Percentiles rank a stretch among this genome's conserved stretches.
Conservation (phyloP, 35 echinoderm and acorn worm genomes). For the Apostichopus californicus region DNA sequence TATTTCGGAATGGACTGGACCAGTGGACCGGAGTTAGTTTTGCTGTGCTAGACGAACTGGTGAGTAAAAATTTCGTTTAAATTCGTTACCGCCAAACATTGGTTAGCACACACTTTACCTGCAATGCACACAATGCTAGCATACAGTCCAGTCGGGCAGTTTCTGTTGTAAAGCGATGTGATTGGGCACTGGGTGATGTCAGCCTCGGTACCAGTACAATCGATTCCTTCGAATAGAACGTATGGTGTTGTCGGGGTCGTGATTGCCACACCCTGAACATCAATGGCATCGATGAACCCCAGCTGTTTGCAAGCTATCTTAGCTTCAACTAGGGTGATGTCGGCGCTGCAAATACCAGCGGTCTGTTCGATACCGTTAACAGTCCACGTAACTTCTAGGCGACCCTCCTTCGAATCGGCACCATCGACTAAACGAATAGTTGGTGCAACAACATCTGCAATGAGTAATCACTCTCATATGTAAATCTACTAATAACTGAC, state of each 20-base stretch:
- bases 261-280: background rate
- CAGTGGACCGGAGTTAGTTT: too few species aligned
- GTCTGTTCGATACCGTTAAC: constrained; percentile 14
- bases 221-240: background rate
- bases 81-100: too few species aligned
- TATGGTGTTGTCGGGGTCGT: background rate
- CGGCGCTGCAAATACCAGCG: background rate
- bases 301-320: constrained; percentile 16
- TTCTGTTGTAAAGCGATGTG: constrained; percentile 8
- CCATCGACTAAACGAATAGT: background rate
- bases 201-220: constrained; percentile 11
- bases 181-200: constrained; percentile 8
- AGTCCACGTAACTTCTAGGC: background rate
- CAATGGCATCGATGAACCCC: background rate
- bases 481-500: too few species aligned
- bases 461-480: too few species aligned
- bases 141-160: constrained; percentile 12
- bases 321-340: background rate
- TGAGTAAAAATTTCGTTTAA: too few species aligned
- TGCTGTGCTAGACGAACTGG: too few species aligned
- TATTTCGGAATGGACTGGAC: too few species aligned
- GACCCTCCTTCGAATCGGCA: background rate
- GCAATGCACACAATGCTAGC: constrained; percentile 1
- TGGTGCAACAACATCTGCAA: background rate
- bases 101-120: background rate